Base-by-base conservation (phyloP, 2,797 vertebrate species). In the Anniella stebbinsi region DNA sequence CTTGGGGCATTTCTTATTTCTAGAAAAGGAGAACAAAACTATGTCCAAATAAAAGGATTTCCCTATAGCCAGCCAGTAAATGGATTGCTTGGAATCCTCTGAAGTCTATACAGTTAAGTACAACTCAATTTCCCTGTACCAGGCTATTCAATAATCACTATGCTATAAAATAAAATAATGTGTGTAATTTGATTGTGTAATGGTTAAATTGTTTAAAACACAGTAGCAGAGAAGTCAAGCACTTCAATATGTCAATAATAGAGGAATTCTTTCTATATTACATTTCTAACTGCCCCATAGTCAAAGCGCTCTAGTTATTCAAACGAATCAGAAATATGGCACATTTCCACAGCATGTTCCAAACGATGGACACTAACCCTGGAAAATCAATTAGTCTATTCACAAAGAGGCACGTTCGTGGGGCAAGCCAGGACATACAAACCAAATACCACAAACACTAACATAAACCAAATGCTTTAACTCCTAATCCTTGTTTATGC, bases 31-130 rank as follows among this genome's bases (percentile, higher is more conserved):
- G 95, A 94, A 90, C 84, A 94, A n/a, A 93, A 86, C 90, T 95
- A 94, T 94, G 94, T 94, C 85, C 92, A 95, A 95, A 96, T 96
- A 96, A 96, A 93, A 95, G 94, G 95, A 96, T 96, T 96, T 95
- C 95, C 94, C 95, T 95, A 92, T 90, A 95, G 92, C 94, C 93
- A 95, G 92, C 91, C 94, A 94, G 93, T 95, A 93, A 96, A 90
- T 82, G 82, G 90, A 95, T 94, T 93, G 87, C 94, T 95, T 91
- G 92, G 95, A 96, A 96, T 96, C 95, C 95, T 95, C 89, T 5
- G 36, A 87, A 92, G 91, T 1, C 88, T 91, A 93, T 89, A 89
- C 57, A 94, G 93, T 17, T 87, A 91, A 89, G 93, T 84, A 91
- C 90, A 84, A 82, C 88, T 92, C 33, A 80, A 90, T 93, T 87